Evolutionary conservation across 2,797 vertebrate species (phyloP).

Genomic region (Astyanax mexicanus): DNA sequence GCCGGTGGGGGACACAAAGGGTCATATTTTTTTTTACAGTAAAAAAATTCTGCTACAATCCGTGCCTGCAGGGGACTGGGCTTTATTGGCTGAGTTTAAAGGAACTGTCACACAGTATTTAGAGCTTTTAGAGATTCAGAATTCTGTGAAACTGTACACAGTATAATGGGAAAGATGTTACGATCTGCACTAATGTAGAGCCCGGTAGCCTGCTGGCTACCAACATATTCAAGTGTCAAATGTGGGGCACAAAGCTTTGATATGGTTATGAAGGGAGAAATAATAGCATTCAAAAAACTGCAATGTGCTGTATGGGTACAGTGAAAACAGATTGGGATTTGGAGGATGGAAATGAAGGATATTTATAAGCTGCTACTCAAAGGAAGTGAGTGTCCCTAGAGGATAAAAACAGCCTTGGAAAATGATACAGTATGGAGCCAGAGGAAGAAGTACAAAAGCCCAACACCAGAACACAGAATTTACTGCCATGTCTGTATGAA

Average conservation of each 20-base stretch:
- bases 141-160: conserved; percentile 14
- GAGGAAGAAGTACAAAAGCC: conserved; percentile 75
- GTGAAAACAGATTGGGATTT: conserved; percentile 78
- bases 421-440: conserved; percentile 82
- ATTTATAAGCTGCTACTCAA: conserved; percentile 80
- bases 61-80: conserved; percentile 6
- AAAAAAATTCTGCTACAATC: conserved; percentile 36
- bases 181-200: no score
- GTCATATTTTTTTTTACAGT: conserved; percentile 47
- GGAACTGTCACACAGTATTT: neutral
- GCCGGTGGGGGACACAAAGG: conserved; percentile 7
- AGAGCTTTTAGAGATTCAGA: neutral
- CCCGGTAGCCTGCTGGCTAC: conserved; percentile 25
- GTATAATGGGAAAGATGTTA: conserved; percentile 4
- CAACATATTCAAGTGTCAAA: conserved; percentile 28
- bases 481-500: conserved; percentile 48
- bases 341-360: conserved; percentile 71
- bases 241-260: conserved; percentile 64
- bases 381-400: conserved; percentile 80
- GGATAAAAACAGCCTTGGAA: conserved; percentile 81
- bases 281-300: conserved; percentile 62
- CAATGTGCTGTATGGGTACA: conserved; percentile 74
- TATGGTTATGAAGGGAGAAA: conserved; percentile 68
- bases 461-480: conserved; percentile 78
- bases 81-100: neutral